Percentiles rank a stretch among this genome's conserved stretches.
Evolutionary conservation across 2,888 invertebrate species (phyloP).

Genomic region (Scaptomyza parva): DNA sequence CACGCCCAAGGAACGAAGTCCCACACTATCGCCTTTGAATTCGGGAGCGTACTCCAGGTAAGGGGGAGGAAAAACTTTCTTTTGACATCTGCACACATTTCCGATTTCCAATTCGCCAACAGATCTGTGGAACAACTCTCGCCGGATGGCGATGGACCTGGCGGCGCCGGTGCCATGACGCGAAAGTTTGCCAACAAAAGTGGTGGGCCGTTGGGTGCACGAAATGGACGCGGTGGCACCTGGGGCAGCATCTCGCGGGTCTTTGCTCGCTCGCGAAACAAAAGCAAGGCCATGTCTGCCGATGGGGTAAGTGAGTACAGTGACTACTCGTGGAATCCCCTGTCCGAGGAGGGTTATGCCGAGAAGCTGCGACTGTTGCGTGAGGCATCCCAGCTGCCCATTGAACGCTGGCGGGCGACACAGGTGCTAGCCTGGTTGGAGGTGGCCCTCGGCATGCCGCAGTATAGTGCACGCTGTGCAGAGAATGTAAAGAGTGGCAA

Average conservation of each 20-base stretch:
- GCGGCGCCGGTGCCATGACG: conserved; percentile 85
- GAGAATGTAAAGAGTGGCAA: conserved; percentile 98
- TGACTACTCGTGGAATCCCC: conserved; percentile 84
- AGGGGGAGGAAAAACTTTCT: neutral
- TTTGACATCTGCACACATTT: too few relatives aligned
- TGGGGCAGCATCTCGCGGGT: conserved; percentile 97
- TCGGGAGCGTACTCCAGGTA: conserved; percentile 90
- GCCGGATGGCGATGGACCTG: conserved; percentile 89
- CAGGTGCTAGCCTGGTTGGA: conserved; percentile 98
- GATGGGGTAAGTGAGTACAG: conserved; percentile 86
- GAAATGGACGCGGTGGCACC: conserved; percentile 89
- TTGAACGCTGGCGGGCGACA: conserved; percentile 96
- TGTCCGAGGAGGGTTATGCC: conserved; percentile 84
- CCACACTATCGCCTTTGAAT: conserved; percentile 92
- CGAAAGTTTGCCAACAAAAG: conserved; percentile 83
- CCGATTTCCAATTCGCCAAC: neutral
- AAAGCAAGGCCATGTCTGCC: conserved; percentile 88
- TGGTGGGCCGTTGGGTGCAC: conserved; percentile 84
- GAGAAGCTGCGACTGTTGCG: conserved; percentile 87
- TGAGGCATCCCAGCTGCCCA: conserved; percentile 93
- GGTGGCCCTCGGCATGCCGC: conserved; percentile 96
- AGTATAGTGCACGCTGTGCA: conserved; percentile 94
- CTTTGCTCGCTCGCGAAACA: conserved; percentile 93
- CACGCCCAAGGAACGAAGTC: conserved; percentile 93
- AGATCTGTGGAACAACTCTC: conserved; percentile 91